phyloP scores from a whole-genome alignment of 1,140 invertebrate species.

The Pinna nobilis region DNA sequence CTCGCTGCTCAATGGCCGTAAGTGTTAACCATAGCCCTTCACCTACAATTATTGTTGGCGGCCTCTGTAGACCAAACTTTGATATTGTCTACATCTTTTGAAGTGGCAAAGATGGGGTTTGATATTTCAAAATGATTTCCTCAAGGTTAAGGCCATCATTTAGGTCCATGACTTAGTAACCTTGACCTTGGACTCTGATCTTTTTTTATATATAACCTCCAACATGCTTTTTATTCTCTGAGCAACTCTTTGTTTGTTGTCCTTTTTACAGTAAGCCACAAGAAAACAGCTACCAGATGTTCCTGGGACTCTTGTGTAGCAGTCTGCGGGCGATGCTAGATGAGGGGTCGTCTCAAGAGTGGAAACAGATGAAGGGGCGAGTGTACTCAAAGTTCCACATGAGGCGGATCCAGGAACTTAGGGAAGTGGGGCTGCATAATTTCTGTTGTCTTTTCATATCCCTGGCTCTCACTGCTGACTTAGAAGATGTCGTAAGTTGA shows the following conservation, averaged over 20 bases:
- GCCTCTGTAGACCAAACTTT: too few species aligned
- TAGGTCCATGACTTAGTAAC: not conserved
- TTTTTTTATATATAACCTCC: not conserved
- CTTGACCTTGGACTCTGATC: not conserved
- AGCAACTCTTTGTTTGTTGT: not conserved
- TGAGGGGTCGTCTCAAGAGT: constrained; percentile 40
- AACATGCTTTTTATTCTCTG: not conserved
- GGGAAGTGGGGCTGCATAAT: constrained; percentile 57
- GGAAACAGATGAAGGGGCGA: constrained; percentile 59
- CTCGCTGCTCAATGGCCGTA: too few species aligned
- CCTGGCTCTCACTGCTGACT: constrained; percentile 46
- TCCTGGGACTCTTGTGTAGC: constrained; percentile 42
- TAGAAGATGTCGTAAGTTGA: constrained; percentile 57
- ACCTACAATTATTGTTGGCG: too few species aligned
- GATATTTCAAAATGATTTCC: not conserved
- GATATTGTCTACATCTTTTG: not conserved
- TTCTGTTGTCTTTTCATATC: constrained; percentile 57
- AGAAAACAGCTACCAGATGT: constrained; percentile 52
- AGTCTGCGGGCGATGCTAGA: constrained; percentile 32
- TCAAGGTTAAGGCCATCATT: not conserved
- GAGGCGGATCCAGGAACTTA: constrained; percentile 58
- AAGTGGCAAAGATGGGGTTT: too few species aligned
- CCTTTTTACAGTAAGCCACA: constrained; percentile 34
- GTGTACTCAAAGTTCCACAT: constrained; percentile 63
- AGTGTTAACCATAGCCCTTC: too few species aligned